Conservation (phyloP, 2,797 vertebrate genomes). For the Platyrinchus mystaceus region DNA sequence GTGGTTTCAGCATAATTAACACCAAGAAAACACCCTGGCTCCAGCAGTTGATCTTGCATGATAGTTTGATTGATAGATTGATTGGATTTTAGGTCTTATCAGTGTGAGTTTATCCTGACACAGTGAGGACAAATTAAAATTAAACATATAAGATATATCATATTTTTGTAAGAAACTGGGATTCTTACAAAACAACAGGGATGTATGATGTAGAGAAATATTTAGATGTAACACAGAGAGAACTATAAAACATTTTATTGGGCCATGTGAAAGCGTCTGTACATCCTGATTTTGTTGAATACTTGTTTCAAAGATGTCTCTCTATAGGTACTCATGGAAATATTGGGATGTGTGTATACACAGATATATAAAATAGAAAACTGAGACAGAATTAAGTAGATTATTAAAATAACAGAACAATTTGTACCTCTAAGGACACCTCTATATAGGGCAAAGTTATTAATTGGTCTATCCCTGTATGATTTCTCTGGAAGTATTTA, state of each 20-base stretch:
- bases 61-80: no score
- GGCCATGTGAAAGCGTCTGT: neutral
- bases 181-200: neutral
- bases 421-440: neutral
- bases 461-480: neutral
- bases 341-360: fast-evolving
- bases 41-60: no score
- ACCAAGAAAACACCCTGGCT: no score
- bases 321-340: neutral
- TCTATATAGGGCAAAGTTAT: neutral
- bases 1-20: no score
- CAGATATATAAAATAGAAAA: neutral
- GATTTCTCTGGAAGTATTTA: neutral
- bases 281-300: neutral
- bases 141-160: fast-evolving
- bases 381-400: neutral
- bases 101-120: no score
- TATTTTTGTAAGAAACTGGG: neutral
- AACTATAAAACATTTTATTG: neutral
- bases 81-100: no score
- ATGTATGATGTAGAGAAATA: neutral
- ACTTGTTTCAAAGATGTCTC: neutral
- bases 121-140: neutral
- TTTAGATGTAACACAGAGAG: neutral
- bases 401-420: neutral